Conservation (phyloP, 2,888 invertebrate species). For the Electrophaes corylata region DNA sequence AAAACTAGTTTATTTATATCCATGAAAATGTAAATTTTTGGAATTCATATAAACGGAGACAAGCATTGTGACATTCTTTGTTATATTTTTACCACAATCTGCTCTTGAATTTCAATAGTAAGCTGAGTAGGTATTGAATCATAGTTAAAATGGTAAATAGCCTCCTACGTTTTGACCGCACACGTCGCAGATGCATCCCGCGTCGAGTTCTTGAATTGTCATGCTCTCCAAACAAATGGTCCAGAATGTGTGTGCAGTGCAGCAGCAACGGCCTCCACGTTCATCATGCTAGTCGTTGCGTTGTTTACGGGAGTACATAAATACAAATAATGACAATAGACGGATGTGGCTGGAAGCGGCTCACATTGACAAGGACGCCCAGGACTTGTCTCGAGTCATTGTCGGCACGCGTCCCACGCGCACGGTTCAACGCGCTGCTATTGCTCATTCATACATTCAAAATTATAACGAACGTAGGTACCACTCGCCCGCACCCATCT, state of each 20-base stretch:
- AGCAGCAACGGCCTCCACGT: slow-evolving; percentile 44
- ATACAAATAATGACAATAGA: slow-evolving; percentile 82
- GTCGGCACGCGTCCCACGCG: slow-evolving; percentile 80
- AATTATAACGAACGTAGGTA: slow-evolving; percentile 81
- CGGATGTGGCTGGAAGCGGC: slow-evolving; percentile 83
- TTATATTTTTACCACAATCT: slow-evolving; percentile 32
- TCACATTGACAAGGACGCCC: slow-evolving; percentile 84
- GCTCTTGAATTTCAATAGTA: slow-evolving; percentile 34
- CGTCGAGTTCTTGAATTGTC: slow-evolving; percentile 27
- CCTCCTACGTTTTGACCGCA: slow-evolving; percentile 65
- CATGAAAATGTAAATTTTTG: slow-evolving; percentile 62
- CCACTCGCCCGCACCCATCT: slow-evolving; percentile 79
- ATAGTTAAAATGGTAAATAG: slow-evolving; percentile 49
- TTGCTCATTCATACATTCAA: slow-evolving; percentile 84
- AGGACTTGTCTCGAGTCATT: slow-evolving; percentile 80
- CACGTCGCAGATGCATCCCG: slow-evolving; percentile 50
- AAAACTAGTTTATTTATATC: slow-evolving; percentile 64
- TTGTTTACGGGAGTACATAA: slow-evolving; percentile 75
- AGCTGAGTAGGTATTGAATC: slow-evolving; percentile 32
- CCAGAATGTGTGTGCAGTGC: slow-evolving; percentile 44
- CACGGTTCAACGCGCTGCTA: slow-evolving; percentile 67
- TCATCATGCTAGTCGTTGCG: slow-evolving; percentile 70
- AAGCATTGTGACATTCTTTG: slow-evolving; percentile 45
- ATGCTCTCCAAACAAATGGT: slow-evolving; percentile 33
- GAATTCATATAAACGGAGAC: slow-evolving; percentile 37